Conservation (phyloP, 2,113 vertebrate genomes). For the Sphaerodactylus townsendi region DNA sequence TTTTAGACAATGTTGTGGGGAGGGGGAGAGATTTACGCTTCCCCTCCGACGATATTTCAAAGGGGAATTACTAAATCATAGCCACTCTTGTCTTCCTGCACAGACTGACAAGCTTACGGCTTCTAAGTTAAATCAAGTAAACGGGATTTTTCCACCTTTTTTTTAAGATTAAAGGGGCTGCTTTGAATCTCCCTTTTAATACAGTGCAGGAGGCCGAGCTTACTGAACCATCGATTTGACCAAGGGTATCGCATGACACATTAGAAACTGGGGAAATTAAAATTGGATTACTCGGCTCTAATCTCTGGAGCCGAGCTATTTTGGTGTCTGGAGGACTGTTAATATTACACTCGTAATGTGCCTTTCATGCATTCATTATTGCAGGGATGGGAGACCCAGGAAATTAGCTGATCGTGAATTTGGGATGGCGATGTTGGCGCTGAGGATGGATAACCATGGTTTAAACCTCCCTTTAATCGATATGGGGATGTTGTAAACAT, state of each 20-base stretch:
- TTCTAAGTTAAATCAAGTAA: slow-evolving; percentile 43
- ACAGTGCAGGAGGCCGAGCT: not conserved
- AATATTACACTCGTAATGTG: slow-evolving; percentile 45
- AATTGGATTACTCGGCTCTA: slow-evolving; percentile 30
- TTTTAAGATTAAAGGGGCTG: not conserved
- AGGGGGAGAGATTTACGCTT: not conserved
- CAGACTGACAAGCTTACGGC: not conserved
- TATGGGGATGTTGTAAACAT: too few relatives aligned
- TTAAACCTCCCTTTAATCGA: too few relatives aligned
- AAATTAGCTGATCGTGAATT: slow-evolving; percentile 39
- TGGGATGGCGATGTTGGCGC: not conserved
- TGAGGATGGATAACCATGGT: not conserved
- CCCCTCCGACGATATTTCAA: not conserved
- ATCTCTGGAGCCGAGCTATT: slow-evolving; percentile 24
- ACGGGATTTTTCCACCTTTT: slow-evolving; percentile 20
- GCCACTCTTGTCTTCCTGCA: slow-evolving; percentile 4
- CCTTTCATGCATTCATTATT: not conserved
- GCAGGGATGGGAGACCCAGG: not conserved
- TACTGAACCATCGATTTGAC: slow-evolving; percentile 34
- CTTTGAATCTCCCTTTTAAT: slow-evolving; percentile 33
- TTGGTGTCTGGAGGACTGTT: slow-evolving; percentile 21
- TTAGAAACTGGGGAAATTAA: slow-evolving; percentile 52
- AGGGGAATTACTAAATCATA: slow-evolving; percentile 25
- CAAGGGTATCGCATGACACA: not conserved
- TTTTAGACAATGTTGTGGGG: not conserved